Percentiles rank a stretch among this genome's conserved stretches.
These are phyloP conservation scores for Bungarus multicinctus DNA, from an alignment of 2,113 vertebrate genomes.

Conservation along the genomic window DNA sequence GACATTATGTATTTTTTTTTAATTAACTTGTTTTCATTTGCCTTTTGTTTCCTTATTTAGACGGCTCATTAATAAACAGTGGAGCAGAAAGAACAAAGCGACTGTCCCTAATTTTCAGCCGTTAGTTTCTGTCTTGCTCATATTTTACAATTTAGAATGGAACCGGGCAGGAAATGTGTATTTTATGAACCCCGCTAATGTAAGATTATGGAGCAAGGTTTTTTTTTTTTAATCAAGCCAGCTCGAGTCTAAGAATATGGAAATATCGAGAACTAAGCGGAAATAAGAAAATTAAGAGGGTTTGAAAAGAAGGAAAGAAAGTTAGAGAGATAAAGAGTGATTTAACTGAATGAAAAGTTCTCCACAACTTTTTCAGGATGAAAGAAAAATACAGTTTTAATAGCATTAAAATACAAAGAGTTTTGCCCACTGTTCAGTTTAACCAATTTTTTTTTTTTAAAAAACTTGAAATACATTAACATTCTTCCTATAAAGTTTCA, in stretches of 20 bases:
- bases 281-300: neutral
- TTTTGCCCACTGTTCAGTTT: neutral
- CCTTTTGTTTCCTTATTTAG: slow-evolving; percentile 37
- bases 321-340: neutral
- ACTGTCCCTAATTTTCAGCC: accelerated
- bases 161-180: neutral
- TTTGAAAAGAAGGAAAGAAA: neutral
- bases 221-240: neutral
- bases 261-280: neutral
- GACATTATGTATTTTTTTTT: slow-evolving; percentile 18
- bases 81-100: neutral
- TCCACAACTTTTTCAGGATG: neutral
- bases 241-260: neutral
- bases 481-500: neutral
- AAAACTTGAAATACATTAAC: neutral
- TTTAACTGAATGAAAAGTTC: neutral
- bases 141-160: neutral
- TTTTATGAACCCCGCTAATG: neutral
- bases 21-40: slow-evolving; percentile 16
- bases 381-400: neutral
- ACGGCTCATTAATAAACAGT: neutral
- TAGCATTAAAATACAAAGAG: neutral
- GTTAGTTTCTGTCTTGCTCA: neutral
- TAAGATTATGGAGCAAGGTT: neutral
- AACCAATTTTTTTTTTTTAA: too few relatives aligned